Evolutionary conservation across 1,140 invertebrate species (phyloP).

Genomic region (Neodiprion fabricii): DNA sequence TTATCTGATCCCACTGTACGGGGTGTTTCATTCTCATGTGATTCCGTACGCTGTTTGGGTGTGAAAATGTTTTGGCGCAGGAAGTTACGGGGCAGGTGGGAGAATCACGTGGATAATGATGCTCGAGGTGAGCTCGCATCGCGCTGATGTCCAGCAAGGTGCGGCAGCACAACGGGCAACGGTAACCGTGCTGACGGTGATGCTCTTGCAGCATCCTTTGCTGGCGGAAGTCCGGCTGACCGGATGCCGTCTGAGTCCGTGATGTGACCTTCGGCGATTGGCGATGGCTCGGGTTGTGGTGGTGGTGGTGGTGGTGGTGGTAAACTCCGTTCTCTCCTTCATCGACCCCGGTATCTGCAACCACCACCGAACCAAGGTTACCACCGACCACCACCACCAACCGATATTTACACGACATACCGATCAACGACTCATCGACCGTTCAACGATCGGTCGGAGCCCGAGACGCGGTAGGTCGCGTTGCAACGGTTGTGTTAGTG

Average conservation of each 20-base stretch:
- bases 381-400: constrained; percentile 55
- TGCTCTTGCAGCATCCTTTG: constrained; percentile 49
- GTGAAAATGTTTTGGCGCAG: constrained; percentile 76
- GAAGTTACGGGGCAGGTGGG: constrained; percentile 76
- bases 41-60: constrained; percentile 83
- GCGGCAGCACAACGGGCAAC: constrained; percentile 75
- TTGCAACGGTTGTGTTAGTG: no score
- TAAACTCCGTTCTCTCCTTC: constrained; percentile 55
- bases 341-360: constrained; percentile 60
- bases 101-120: constrained; percentile 82
- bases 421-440: no score
- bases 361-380: constrained; percentile 62
- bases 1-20: constrained; percentile 80
- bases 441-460: no score
- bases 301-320: constrained; percentile 55
- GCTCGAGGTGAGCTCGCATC: constrained; percentile 76
- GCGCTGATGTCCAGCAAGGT: constrained; percentile 68
- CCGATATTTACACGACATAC: not conserved
- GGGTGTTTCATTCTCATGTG: constrained; percentile 84
- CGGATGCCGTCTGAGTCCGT: no score
- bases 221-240: constrained; percentile 46
- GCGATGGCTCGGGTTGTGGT: constrained; percentile 61
- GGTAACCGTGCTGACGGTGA: constrained; percentile 49
- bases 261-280: constrained; percentile 48
- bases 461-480: no score